Evolutionary conservation across 2,888 invertebrate genomes (phyloP).

Genomic region (Noctua fimbriata): DNA sequence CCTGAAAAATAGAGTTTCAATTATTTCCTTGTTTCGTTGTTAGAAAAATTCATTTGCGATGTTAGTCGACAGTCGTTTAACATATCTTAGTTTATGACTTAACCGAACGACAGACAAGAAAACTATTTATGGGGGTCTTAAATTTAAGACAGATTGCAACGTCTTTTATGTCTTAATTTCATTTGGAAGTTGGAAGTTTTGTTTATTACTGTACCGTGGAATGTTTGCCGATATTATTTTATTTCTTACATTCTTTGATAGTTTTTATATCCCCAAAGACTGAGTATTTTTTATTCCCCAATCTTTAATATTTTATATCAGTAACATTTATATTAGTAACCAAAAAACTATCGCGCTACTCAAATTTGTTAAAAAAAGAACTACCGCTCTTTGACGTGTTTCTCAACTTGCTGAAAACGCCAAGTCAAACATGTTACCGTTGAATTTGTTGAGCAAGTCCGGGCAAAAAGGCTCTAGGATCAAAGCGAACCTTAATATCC

Average conservation of each 20-base stretch:
- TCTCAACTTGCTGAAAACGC: slow-evolving; percentile 64
- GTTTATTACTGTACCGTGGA: slow-evolving; percentile 59
- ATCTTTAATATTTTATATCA: not conserved
- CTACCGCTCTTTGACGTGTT: slow-evolving; percentile 20
- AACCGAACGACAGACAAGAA: slow-evolving; percentile 78
- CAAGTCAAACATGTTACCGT: slow-evolving; percentile 74
- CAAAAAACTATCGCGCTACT: not conserved
- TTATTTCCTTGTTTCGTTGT: slow-evolving; percentile 50
- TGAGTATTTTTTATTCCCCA: slow-evolving; percentile 13
- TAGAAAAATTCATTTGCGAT: slow-evolving; percentile 84
- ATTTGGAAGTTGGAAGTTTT: slow-evolving; percentile 63
- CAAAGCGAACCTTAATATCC: slow-evolving; percentile 76
- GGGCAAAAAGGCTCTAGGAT: slow-evolving; percentile 77
- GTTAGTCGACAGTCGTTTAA: slow-evolving; percentile 84
- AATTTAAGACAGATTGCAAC: slow-evolving; percentile 77
- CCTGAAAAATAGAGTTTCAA: slow-evolving; percentile 63
- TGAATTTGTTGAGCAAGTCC: slow-evolving; percentile 75
- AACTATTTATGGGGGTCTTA: slow-evolving; percentile 83
- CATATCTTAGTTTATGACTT: slow-evolving; percentile 86
- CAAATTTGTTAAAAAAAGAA: slow-evolving; percentile 12
- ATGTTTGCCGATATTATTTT: slow-evolving; percentile 45
- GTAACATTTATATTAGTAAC: no score
- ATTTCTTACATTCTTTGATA: slow-evolving; percentile 42
- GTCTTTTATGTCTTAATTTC: slow-evolving; percentile 70
- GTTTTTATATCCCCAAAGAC: slow-evolving; percentile 24